phyloP scores from a whole-genome alignment of 2,113 vertebrate species.

The Hemibates koningsi region DNA sequence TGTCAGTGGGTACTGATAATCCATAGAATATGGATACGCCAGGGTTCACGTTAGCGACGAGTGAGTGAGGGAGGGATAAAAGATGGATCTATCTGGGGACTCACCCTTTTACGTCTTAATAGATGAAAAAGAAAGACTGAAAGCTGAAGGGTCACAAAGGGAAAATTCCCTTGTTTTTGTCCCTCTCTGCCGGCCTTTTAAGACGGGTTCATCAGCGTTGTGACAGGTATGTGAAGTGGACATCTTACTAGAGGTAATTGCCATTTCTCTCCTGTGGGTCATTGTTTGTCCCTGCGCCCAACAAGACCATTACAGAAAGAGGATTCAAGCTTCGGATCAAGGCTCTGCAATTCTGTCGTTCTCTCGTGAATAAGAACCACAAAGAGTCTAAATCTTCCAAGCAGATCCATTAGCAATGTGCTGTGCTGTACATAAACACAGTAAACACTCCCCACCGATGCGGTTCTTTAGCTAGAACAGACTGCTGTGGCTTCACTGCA shows the following conservation, averaged over 20 bases:
- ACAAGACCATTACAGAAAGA: slow-evolving; percentile 17
- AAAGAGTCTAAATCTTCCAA: background rate
- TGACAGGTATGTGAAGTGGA: slow-evolving; percentile 66
- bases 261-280: slow-evolving; percentile 51
- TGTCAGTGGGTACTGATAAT: background rate
- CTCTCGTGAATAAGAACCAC: background rate
- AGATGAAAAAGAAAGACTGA: slow-evolving; percentile 42
- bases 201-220: slow-evolving; percentile 55
- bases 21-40: background rate
- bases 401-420: background rate
- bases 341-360: background rate
- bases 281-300: slow-evolving; percentile 46
- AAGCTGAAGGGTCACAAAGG: slow-evolving; percentile 51
- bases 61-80: slow-evolving; percentile 2
- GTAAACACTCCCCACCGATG: slow-evolving; percentile 4
- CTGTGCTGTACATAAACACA: background rate
- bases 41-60: background rate
- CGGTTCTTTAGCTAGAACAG: slow-evolving; percentile 10
- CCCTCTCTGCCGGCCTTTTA: slow-evolving; percentile 33
- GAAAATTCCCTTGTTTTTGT: slow-evolving; percentile 32
- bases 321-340: background rate
- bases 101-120: slow-evolving; percentile 57
- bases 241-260: slow-evolving; percentile 54
- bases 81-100: slow-evolving; percentile 30
- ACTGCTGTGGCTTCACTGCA: slow-evolving; percentile 22